phyloP scores from a whole-genome alignment of 1,140 invertebrate species.

The Doryteuthis pealeii region DNA sequence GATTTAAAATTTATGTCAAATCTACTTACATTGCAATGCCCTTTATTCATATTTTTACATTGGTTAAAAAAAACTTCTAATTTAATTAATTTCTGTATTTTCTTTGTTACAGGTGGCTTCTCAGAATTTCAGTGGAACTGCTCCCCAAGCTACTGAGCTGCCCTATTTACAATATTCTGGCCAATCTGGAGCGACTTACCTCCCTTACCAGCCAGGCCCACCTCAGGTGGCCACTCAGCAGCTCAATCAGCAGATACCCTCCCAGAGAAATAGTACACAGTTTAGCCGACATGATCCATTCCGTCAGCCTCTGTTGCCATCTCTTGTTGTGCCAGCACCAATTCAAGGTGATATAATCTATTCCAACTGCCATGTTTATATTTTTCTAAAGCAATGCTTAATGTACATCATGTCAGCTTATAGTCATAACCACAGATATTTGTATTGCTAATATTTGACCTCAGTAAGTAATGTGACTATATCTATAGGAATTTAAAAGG shows the following conservation, averaged over 20 bases:
- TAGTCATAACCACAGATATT: too few relatives aligned
- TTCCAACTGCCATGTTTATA: background rate
- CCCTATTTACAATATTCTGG: slow-evolving; percentile 76
- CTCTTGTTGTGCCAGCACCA: slow-evolving; percentile 66
- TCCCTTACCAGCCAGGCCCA: slow-evolving; percentile 47
- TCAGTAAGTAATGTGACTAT: too few relatives aligned
- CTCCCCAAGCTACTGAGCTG: slow-evolving; percentile 43
- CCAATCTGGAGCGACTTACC: slow-evolving; percentile 66
- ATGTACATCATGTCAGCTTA: too few relatives aligned
- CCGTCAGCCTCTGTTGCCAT: slow-evolving; percentile 75
- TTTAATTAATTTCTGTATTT: slow-evolving; percentile 16
- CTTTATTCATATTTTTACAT: too few relatives aligned
- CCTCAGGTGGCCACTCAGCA: slow-evolving; percentile 46
- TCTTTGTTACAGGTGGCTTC: slow-evolving; percentile 41
- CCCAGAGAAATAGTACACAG: slow-evolving; percentile 59
- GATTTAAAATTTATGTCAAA: too few relatives aligned
- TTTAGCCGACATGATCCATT: slow-evolving; percentile 68
- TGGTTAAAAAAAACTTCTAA: too few relatives aligned
- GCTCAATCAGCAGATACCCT: slow-evolving; percentile 47
- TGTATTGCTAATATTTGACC: too few relatives aligned
- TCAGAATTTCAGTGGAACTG: slow-evolving; percentile 36
- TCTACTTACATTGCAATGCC: too few relatives aligned
- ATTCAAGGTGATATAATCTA: slow-evolving; percentile 39
- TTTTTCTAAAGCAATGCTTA: background rate
- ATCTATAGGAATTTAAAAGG: too few relatives aligned